phyloP scores from a whole-genome alignment of 2,113 vertebrate species.

The Notiomystis cincta region DNA sequence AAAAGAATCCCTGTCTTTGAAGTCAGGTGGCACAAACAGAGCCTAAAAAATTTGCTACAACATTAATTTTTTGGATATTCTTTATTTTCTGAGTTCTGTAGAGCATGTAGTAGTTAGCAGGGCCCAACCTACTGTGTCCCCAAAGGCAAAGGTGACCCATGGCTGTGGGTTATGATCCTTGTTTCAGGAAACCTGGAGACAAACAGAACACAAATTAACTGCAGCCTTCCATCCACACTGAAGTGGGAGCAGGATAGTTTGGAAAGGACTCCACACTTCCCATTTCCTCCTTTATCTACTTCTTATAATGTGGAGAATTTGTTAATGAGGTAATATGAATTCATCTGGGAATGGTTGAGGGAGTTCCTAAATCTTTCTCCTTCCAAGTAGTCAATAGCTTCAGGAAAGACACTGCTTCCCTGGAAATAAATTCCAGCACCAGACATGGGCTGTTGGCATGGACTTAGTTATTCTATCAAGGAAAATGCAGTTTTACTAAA shows the following conservation, averaged over 20 bases:
- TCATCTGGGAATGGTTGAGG: neutral
- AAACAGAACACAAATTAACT: neutral
- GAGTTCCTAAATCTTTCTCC: neutral
- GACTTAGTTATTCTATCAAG: too few relatives aligned
- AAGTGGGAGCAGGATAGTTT: neutral
- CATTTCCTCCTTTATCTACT: neutral
- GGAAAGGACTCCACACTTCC: neutral
- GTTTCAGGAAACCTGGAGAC: neutral
- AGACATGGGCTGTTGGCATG: too few relatives aligned
- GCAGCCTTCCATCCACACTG: neutral
- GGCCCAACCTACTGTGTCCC: neutral
- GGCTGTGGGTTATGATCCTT: neutral
- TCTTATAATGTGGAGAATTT: neutral
- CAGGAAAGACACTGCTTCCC: neutral
- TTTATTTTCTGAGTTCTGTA: neutral
- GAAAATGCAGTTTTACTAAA: too few relatives aligned
- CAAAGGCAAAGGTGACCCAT: neutral
- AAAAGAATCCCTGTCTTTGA: constrained; percentile 1
- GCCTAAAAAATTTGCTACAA: neutral
- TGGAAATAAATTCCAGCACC: neutral
- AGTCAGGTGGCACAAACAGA: neutral
- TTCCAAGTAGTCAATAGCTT: neutral
- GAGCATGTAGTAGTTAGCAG: neutral
- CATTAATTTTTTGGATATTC: neutral
- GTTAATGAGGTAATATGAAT: neutral